Evolutionary conservation across 2,888 invertebrate species (phyloP).

Genomic region (Dasypolia templi): DNA sequence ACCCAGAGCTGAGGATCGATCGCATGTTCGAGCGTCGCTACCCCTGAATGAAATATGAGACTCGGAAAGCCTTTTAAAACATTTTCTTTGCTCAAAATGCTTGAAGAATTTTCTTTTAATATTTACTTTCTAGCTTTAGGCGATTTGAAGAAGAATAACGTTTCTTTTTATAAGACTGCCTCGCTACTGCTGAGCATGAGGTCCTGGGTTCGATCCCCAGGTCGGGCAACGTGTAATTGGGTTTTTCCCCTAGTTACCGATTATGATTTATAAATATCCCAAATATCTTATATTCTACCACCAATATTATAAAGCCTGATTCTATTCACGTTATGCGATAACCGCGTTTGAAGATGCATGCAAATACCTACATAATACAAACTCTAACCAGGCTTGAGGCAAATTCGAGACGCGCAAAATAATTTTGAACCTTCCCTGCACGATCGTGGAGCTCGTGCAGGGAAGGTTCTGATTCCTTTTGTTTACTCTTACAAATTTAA

Average conservation of each 20-base stretch:
- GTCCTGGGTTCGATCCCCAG: too few species aligned
- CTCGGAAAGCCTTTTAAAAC: slow-evolving; percentile 64
- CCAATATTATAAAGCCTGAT: neutral
- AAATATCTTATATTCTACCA: neutral
- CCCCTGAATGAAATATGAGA: slow-evolving; percentile 66
- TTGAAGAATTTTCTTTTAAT: slow-evolving; percentile 30
- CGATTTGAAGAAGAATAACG: slow-evolving; percentile 7
- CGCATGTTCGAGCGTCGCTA: slow-evolving; percentile 34
- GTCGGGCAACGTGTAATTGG: too few species aligned
- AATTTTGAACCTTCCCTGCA: slow-evolving; percentile 5
- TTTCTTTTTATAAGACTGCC: too few species aligned
- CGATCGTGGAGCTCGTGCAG: too few species aligned
- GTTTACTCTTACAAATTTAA: neutral
- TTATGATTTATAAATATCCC: too few species aligned
- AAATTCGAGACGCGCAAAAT: slow-evolving; percentile 8
- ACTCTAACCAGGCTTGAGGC: neutral
- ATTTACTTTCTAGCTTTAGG: slow-evolving; percentile 15
- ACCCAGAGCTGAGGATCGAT: slow-evolving; percentile 54
- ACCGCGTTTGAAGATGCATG: slow-evolving; percentile 5
- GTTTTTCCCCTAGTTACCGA: too few species aligned
- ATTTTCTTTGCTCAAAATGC: slow-evolving; percentile 51
- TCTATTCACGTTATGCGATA: slow-evolving; percentile 4
- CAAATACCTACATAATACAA: slow-evolving; percentile 15
- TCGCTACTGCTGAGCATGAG: too few species aligned
- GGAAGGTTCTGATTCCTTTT: neutral